Conservation (phyloP, 1,140 invertebrate genomes). For the Cyrtorhinus lividipennis region DNA sequence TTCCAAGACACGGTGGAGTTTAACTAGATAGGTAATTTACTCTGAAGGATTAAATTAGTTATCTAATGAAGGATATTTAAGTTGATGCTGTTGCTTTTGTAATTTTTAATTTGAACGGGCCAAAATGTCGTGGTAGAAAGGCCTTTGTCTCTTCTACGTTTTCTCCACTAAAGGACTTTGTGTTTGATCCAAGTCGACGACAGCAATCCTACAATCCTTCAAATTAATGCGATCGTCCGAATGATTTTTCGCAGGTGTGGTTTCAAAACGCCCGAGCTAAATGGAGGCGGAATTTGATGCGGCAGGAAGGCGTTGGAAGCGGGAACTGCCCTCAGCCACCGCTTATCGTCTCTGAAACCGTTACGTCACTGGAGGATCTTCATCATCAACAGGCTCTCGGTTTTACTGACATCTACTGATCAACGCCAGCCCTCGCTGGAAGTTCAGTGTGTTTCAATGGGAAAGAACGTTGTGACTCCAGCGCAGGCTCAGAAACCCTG, state of each 20-base stretch:
- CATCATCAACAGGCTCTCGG: slow-evolving; percentile 16
- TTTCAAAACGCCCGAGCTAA: slow-evolving; percentile 96
- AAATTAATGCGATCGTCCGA: no score
- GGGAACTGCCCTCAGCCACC: slow-evolving; percentile 11
- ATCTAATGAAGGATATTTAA: no score
- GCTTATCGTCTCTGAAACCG: slow-evolving; percentile 17
- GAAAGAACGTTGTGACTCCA: neutral
- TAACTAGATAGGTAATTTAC: no score
- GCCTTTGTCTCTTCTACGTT: no score
- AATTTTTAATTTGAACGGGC: no score
- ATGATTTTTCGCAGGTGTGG: slow-evolving; percentile 78
- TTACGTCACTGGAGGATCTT: slow-evolving; percentile 17
- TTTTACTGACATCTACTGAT: slow-evolving; percentile 18
- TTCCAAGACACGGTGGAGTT: no score
- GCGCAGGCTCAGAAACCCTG: neutral
- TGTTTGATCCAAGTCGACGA: no score
- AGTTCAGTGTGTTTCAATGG: neutral
- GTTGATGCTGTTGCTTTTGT: no score
- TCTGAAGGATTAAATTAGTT: no score
- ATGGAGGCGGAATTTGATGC: slow-evolving; percentile 73
- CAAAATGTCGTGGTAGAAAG: no score
- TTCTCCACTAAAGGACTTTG: no score
- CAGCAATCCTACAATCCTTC: no score
- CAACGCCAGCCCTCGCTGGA: neutral
- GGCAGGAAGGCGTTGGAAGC: slow-evolving; percentile 43